phyloP scores from a whole-genome alignment of 2,797 vertebrate genomes.

The Cygnus olor region DNA sequence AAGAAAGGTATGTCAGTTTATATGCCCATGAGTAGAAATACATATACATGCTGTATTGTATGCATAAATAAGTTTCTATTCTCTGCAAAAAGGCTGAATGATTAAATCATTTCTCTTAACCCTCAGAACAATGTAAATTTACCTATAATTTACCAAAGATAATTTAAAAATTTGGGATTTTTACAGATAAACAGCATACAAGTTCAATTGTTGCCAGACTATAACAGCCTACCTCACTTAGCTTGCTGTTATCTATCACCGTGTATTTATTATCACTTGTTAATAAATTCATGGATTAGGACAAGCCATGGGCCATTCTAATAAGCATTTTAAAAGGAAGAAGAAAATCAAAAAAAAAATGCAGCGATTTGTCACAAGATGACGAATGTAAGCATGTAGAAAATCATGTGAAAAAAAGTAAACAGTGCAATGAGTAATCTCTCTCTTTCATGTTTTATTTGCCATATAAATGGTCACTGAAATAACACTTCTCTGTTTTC shows the following conservation, averaged over 20 bases:
- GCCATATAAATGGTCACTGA: neutral
- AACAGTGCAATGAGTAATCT: neutral
- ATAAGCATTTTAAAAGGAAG: neutral
- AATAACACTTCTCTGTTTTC: neutral
- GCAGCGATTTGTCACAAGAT: neutral
- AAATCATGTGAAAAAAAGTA: neutral
- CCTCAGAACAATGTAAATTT: neutral
- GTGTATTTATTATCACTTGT: neutral
- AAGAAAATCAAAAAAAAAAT: neutral
- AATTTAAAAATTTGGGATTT: neutral
- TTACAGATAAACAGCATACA: neutral
- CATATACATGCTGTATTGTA: neutral
- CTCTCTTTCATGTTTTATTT: neutral
- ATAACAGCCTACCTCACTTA: neutral
- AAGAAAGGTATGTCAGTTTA: neutral
- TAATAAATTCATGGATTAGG: neutral
- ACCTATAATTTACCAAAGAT: neutral
- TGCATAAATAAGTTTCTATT: neutral
- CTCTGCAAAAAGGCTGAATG: neutral
- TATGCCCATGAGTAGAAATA: neutral
- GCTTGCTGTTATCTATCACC: neutral
- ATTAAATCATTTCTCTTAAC: neutral
- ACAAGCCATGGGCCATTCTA: neutral
- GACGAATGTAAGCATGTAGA: neutral
- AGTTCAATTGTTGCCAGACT: neutral